These are phyloP conservation scores for Panulirus ornatus DNA, from an alignment of 1,140 invertebrate species.

Conservation along the genomic window DNA sequence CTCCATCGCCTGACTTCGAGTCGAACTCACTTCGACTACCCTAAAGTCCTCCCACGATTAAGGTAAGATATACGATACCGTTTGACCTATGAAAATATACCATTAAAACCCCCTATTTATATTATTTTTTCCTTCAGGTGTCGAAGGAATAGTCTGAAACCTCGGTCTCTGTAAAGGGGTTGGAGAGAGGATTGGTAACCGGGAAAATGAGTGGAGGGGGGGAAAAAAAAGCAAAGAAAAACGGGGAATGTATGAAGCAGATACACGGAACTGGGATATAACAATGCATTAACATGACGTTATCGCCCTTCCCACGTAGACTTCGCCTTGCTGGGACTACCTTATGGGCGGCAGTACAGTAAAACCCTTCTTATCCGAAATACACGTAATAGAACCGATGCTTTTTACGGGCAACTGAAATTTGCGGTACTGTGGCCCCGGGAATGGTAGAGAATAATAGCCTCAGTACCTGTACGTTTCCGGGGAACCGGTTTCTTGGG, in stretches of 20 bases:
- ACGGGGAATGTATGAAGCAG: conserved; percentile 58
- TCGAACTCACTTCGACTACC: not conserved
- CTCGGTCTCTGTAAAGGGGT: not conserved
- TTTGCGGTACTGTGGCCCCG: conserved; percentile 53
- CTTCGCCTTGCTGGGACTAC: conserved; percentile 15
- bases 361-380: conserved; percentile 63
- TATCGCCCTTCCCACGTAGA: conserved; percentile 30
- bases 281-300: conserved; percentile 60
- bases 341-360: conserved; percentile 48
- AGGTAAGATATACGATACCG: conserved; percentile 53
- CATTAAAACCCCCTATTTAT: conserved; percentile 35
- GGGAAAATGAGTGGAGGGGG: conserved; percentile 7
- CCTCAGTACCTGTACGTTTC: no score
- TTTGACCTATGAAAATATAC: conserved; percentile 23
- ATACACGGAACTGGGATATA: conserved; percentile 62
- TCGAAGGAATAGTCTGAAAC: conserved; percentile 21
- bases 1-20: not conserved
- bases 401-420: conserved; percentile 61
- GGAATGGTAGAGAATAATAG: conserved; percentile 54
- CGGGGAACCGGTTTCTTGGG: no score
- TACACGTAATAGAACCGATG: conserved; percentile 65
- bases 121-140: no score
- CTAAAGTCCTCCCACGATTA: conserved; percentile 60
- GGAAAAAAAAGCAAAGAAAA: conserved; percentile 36
- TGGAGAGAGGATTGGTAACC: conserved; percentile 17